Conservation (phyloP, 2,113 vertebrate species). For the Cryptomyrus ogoouensis region DNA sequence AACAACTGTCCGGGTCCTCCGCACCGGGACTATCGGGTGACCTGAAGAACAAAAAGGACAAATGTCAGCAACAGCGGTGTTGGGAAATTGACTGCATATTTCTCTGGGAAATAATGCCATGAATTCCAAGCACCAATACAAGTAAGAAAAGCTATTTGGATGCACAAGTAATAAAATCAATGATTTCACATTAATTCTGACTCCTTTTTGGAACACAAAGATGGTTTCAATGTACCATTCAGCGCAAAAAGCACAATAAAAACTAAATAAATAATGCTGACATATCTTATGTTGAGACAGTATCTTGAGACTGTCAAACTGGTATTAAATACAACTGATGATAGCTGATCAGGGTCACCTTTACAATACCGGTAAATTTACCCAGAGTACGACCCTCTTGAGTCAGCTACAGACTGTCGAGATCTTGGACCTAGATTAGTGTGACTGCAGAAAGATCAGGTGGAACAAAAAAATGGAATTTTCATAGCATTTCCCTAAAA, state of each 20-base stretch:
- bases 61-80: neutral
- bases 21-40: conserved; percentile 60
- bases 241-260: neutral
- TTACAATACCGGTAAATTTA: neutral
- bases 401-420: neutral
- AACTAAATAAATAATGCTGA: neutral
- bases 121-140: neutral
- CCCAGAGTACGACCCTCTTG: neutral
- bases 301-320: neutral
- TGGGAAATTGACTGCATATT: neutral
- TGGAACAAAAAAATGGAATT: neutral
- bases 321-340: neutral
- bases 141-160: neutral
- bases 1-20: conserved; percentile 17
- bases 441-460: neutral
- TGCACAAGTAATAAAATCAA: neutral
- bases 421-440: neutral
- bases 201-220: neutral
- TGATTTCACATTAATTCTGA: neutral
- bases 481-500: neutral
- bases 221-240: neutral
- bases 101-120: neutral
- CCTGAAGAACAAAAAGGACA: conserved; percentile 47
- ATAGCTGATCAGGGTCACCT: neutral
- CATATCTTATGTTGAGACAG: neutral